Conservation (phyloP, 2,797 vertebrate genomes). For the Erethizon dorsatum region DNA sequence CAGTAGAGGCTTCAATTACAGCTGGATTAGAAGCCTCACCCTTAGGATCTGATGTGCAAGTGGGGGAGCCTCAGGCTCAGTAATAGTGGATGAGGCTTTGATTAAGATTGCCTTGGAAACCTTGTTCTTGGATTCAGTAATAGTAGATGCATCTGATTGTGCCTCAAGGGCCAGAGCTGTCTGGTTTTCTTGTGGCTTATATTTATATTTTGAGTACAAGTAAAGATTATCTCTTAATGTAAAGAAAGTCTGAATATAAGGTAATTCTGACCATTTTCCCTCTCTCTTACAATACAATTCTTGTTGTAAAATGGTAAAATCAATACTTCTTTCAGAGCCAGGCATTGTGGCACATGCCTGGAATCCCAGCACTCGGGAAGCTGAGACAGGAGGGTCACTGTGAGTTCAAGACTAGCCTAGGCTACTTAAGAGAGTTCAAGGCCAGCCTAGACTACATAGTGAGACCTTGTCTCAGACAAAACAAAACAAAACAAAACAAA, state of each 20-base stretch:
- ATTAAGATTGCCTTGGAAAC: neutral
- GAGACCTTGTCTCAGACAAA: too few species aligned
- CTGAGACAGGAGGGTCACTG: too few species aligned
- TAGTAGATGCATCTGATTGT: neutral
- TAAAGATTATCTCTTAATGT: neutral
- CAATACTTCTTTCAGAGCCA: too few species aligned
- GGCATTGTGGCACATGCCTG: too few species aligned
- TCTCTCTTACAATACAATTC: neutral
- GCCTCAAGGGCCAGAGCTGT: neutral
- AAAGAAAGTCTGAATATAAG: neutral
- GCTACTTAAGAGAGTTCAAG: too few species aligned
- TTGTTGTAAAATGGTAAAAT: neutral
- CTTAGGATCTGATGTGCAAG: neutral
- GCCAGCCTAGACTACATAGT: too few species aligned
- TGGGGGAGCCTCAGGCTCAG: too few species aligned
- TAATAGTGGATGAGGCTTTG: neutral
- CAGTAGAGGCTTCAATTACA: neutral
- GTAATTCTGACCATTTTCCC: neutral
- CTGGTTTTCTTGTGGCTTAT: neutral
- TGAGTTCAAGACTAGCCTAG: too few species aligned
- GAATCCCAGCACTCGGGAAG: too few species aligned
- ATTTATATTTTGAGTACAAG: neutral
- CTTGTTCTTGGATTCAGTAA: neutral
- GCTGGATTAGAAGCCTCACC: neutral
- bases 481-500: too few species aligned